A percentile compares a stretch with the other conserved stretches of the same genome.
Evolutionary conservation across 1,140 invertebrate species (phyloP).

Genomic region (Rhizoglyphus robini): DNA sequence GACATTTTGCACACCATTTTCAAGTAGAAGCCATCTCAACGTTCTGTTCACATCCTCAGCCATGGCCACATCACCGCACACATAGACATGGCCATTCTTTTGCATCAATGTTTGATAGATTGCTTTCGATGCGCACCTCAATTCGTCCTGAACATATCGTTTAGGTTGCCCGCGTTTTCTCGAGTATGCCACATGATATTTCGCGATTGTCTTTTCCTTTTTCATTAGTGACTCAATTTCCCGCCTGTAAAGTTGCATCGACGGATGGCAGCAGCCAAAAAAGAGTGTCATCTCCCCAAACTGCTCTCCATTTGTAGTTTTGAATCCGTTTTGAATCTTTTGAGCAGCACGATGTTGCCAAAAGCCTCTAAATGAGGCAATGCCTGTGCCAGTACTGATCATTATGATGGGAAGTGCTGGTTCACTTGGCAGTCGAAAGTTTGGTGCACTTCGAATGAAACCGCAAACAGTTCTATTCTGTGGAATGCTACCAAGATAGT

Average conservation of each 20-base stretch:
- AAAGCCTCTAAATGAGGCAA: slow-evolving; percentile 77
- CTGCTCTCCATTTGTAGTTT: slow-evolving; percentile 19
- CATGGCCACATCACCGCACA: slow-evolving; percentile 97
- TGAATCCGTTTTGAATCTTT: too few relatives aligned
- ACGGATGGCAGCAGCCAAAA: slow-evolving; percentile 71
- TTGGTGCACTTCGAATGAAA: slow-evolving; percentile 51
- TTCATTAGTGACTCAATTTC: slow-evolving; percentile 67
- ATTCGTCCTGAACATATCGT: slow-evolving; percentile 84
- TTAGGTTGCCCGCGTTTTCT: slow-evolving; percentile 63
- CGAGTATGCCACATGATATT: slow-evolving; percentile 70
- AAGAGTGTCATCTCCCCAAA: slow-evolving; percentile 71
- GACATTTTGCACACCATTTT: slow-evolving; percentile 45
- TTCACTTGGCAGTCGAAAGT: slow-evolving; percentile 78
- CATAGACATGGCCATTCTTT: slow-evolving; percentile 78
- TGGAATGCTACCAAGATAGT: slow-evolving; percentile 62
- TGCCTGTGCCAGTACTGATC: slow-evolving; percentile 86
- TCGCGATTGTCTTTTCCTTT: slow-evolving; percentile 54
- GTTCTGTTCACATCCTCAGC: slow-evolving; percentile 92
- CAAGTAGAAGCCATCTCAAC: slow-evolving; percentile 70
- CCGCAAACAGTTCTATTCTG: slow-evolving; percentile 47
- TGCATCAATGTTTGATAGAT: slow-evolving; percentile 63
- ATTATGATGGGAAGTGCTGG: slow-evolving; percentile 68
- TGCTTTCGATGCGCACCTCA: slow-evolving; percentile 55
- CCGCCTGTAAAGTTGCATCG: slow-evolving; percentile 67
- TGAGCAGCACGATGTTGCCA: slow-evolving; percentile 66